Evolutionary conservation across 2,888 invertebrate species (phyloP).

Genomic region (Temnothorax rugatulus): DNA sequence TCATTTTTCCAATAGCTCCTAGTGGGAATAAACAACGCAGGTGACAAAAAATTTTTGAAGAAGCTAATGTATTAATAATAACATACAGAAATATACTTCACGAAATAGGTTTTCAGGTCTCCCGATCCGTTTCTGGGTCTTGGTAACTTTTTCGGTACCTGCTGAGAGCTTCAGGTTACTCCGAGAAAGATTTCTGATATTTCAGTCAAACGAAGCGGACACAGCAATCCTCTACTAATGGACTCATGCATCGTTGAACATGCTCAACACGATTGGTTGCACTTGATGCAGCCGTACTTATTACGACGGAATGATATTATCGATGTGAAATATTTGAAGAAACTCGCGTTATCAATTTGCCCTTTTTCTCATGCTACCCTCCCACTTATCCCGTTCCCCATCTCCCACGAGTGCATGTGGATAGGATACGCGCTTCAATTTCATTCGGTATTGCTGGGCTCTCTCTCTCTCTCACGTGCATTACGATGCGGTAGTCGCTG

Average conservation of each 20-base stretch:
- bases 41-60: neutral
- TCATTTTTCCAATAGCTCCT: no score
- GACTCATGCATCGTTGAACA: constrained; percentile 23
- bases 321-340: constrained; percentile 67
- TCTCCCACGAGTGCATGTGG: constrained; percentile 11
- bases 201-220: constrained; percentile 47
- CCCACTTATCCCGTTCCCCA: neutral
- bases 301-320: constrained; percentile 55
- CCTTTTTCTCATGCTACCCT: neutral
- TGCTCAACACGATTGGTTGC: constrained; percentile 48
- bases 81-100: neutral
- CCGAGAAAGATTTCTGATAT: constrained; percentile 28
- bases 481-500: constrained; percentile 66
- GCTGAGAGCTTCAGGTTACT: constrained; percentile 12
- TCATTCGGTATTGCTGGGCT: constrained; percentile 59
- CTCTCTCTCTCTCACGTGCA: constrained; percentile 69
- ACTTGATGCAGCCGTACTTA: constrained; percentile 59
- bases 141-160: neutral
- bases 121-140: neutral
- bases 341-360: constrained; percentile 50
- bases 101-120: constrained; percentile 22
- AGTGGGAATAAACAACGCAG: no score
- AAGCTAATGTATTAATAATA: neutral
- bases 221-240: constrained; percentile 31
- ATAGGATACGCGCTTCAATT: constrained; percentile 48